These are phyloP conservation scores for Pygmarrhopalites habei DNA, from an alignment of 1,140 invertebrate genomes.

Conservation along the genomic window DNA sequence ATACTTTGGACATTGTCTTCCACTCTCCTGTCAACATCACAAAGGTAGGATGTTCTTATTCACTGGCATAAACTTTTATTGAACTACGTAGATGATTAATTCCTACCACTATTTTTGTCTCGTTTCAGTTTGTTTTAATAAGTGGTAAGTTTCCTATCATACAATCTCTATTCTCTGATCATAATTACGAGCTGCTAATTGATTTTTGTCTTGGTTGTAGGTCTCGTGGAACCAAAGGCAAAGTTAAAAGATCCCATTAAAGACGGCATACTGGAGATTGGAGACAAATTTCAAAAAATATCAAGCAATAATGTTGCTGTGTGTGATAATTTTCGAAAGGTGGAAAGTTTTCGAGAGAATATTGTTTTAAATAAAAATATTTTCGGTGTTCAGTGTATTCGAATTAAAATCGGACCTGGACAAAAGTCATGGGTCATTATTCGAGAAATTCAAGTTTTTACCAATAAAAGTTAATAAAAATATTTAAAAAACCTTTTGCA, in stretches of 20 bases:
- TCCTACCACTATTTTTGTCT: too few species aligned
- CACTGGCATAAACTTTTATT: too few species aligned
- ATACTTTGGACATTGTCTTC: conserved; percentile 31
- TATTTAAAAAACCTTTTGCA: too few species aligned
- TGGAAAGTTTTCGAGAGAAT: conserved; percentile 16
- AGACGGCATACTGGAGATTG: conserved; percentile 24
- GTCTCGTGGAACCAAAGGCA: not conserved
- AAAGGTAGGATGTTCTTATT: too few species aligned
- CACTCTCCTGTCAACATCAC: conserved; percentile 10
- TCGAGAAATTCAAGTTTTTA: conserved; percentile 28
- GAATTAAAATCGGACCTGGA: conserved; percentile 26
- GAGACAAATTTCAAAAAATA: conserved; percentile 17
- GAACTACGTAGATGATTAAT: conserved; percentile 17
- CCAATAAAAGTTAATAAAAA: too few species aligned
- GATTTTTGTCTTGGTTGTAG: not conserved
- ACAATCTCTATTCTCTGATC: too few species aligned
- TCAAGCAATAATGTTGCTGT: conserved; percentile 22
- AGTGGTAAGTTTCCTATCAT: too few species aligned
- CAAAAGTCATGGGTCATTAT: conserved; percentile 35
- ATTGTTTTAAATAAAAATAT: too few species aligned
- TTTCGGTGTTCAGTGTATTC: conserved; percentile 32
- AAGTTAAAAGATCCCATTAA: conserved; percentile 26
- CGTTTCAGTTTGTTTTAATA: too few species aligned
- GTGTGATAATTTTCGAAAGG: conserved; percentile 27
- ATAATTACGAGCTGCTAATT: too few species aligned